Base-by-base conservation (phyloP, 2,113 vertebrate species). In the Bujurquina vittata region DNA sequence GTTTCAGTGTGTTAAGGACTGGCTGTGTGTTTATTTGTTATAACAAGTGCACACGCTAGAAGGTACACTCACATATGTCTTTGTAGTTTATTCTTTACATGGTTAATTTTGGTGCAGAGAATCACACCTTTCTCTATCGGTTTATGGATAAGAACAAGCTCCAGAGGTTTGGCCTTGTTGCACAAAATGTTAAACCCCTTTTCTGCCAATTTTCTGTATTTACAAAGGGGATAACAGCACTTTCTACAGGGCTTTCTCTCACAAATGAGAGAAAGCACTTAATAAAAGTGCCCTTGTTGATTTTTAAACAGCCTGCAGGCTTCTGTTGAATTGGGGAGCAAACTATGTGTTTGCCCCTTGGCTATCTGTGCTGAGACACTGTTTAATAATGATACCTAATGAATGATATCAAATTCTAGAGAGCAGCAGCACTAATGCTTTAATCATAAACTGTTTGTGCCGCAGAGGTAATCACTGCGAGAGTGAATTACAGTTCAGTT, bases 381-480 rank as follows among this genome's bases (percentile, higher is more conserved):
- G 40, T 57, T 76, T 7, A 7, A 75, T 86, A 81, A 86, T 75
- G 56, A 83, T 29, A 75, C 54, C 69, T 67, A 46, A 75, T 60
- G 74, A 89, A 75, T 58, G 54, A 75, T 55, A 40, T 40, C n/a
- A 40, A 12, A 75, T 77, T 55, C 83, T 31, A 1, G 14, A 63
- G 62, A 72, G 77, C 11, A 29, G 22, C 26, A 1, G 18, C 72
- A 33, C 61, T 49, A 15, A 88, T 59, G 74, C 43, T 80, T 90
- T 76, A 75, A 84, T 82, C 54, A 86, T 23, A n/a, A 79, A 63
- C 72, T 23, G 60, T 54, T 52, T 75, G 75, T 67, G 77, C 37
- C 17, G 60, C 31, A 15, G 82, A 59, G 63, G 31, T 22, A 77
- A 74, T 77, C 75, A 10, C 49, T 11, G 33, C 12, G 37, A 59